Base-by-base conservation (phyloP, 1,140 invertebrate species). In the Melitaea cinxia region DNA sequence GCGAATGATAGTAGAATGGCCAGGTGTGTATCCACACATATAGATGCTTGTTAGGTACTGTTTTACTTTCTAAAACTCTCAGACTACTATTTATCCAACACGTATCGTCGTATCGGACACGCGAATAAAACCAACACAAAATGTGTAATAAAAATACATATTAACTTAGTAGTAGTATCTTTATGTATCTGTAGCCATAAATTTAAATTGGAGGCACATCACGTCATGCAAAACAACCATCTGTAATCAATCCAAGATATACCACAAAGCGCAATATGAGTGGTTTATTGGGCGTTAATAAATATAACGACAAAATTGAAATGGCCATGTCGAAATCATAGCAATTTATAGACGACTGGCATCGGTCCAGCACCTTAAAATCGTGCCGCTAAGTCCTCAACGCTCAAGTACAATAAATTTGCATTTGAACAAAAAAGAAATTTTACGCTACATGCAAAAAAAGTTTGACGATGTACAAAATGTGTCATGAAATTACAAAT, bases 301-400 rank as follows among this genome's bases (percentile, higher is more conserved):
- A 21, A 47, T 47, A 23, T n/a, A 47, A 23, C 42, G 42, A 47
- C 42, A 12, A 23, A 23, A 23, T 47, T 47, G 21, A 47, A 42
- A 42, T 42, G 42, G 19, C 14, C 42, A 23, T 23, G 42, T 47
- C 42, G 21, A 47, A 47, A 21, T 23, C 42, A 47, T 47, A 12
- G 42, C 10, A 47, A 10, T 39, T 7, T 47, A 47, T 47, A 47
- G 42, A 21, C 21, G 37, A 15, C 42, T 47, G 42, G 42, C 42
- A 24, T 47, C 42, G 42, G 23, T 47, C 42, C 42, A 47, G 19
- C 19, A 12, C 42, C 42, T 47, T 9, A 47, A 47, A 47, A 47
- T 47, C 42, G 10, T n/a, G 9, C 19, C 42, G 15, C 37, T 6
- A 17, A 14, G 37, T 42, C 37, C 37, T 7, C 15, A 15, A 42